Evolutionary conservation across 1,140 invertebrate genomes (phyloP).

Genomic region (Popillia japonica): DNA sequence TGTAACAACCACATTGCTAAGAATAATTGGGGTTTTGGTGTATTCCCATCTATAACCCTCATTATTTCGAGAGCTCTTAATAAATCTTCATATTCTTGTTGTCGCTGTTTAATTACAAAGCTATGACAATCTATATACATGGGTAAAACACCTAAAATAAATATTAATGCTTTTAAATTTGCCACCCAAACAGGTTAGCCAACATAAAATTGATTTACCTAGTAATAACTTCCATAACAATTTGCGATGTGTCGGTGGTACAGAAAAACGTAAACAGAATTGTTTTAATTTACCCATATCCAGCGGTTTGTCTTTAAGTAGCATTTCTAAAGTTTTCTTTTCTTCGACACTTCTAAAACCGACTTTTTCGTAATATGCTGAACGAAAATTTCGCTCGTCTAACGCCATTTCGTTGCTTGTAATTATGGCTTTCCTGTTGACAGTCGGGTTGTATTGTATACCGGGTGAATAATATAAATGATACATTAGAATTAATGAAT

Average conservation of each 20-base stretch:
- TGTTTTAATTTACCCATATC: constrained; percentile 84
- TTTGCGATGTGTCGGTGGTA: constrained; percentile 81
- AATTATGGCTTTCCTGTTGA: neutral
- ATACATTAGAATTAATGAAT: too few species aligned
- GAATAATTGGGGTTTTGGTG: constrained; percentile 69
- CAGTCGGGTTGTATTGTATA: neutral
- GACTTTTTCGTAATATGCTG: constrained; percentile 88
- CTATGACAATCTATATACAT: constrained; percentile 76
- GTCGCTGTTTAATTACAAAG: constrained; percentile 76
- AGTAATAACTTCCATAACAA: constrained; percentile 87
- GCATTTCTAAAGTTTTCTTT: constrained; percentile 90
- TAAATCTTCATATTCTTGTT: constrained; percentile 79
- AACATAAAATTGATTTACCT: constrained; percentile 62
- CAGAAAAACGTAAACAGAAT: constrained; percentile 83
- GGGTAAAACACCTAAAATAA: constrained; percentile 72
- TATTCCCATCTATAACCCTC: constrained; percentile 65
- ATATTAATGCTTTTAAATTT: constrained; percentile 38
- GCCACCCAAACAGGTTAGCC: constrained; percentile 18
- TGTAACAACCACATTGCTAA: constrained; percentile 82
- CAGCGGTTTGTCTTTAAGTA: constrained; percentile 86
- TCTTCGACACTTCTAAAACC: constrained; percentile 91
- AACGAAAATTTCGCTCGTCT: constrained; percentile 88
- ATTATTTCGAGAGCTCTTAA: constrained; percentile 73
- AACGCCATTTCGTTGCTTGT: constrained; percentile 59
- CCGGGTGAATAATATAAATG: neutral